Evolutionary conservation across 2,888 invertebrate species (phyloP), one percentile per base, ranked within the genome.

Genomic region (Drosophila lacicola): DNA sequence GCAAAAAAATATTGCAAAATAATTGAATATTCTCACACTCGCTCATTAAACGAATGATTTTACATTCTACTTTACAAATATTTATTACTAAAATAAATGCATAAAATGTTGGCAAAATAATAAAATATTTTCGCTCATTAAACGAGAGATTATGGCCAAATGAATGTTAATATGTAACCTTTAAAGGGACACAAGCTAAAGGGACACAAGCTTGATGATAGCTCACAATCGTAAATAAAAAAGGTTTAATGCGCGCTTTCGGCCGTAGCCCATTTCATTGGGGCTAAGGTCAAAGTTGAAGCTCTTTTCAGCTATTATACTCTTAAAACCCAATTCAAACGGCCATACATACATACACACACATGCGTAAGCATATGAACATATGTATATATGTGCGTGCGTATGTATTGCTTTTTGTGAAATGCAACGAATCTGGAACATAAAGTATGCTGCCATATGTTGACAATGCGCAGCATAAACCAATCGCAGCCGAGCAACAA

Each of bases 391-490:
- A n/a, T 63, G 36, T 58, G 36, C 39, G 14, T 45, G 55, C 13
- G 34, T 56, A 41, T 33, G 37, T 63, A 45, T 63, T 72, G 33
- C 51, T 41, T 72, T 70, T 70, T 62, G 70, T 68, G 50, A 58
- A 71, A 70, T 71, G 88, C 78, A 76, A 70, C 80, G 78, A 68
- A 78, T 69, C 64, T 71, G 47, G 66, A 77, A 62, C 79, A 72
- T 67, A 68, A 83, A 84, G 75, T 80, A 85, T 82, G 88, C 74
- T 88, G 74, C 82, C 89, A 89, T 89, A 89, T 89, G 89, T 75
- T 90, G 58, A 70, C 47, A 69, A 68, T 69, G 78, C 70, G 75
- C 61, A 74, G 71, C 76, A 83, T 81, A 88, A 78, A 72, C 89
- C 88, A 88, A 88, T 88, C 77, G 83, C 78, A 82, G 71, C 33